These are phyloP conservation scores for Clytia hemisphaerica DNA, from an alignment of 30 jellyfish, hydroid and myxozoan species.

Conservation along the genomic window DNA sequence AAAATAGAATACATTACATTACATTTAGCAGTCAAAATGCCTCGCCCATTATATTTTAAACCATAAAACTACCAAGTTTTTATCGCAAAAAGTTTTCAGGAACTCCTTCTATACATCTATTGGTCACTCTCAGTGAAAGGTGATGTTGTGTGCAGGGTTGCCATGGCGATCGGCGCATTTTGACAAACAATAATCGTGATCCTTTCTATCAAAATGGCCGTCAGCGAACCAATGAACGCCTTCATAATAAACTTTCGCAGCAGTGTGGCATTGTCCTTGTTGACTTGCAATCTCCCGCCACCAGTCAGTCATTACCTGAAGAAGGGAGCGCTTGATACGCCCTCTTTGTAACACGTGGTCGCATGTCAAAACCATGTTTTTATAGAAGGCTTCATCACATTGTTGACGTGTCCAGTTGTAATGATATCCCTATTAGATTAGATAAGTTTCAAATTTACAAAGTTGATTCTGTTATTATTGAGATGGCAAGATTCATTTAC, in stretches of 20 bases:
- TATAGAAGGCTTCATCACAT: slow-evolving; percentile 80
- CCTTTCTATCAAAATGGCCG: slow-evolving; percentile 78
- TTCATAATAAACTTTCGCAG: slow-evolving; percentile 83
- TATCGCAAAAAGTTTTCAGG: too few species aligned
- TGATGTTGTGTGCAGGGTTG: slow-evolving; percentile 28
- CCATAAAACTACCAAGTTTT: too few species aligned
- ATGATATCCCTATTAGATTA: slow-evolving; percentile 74
- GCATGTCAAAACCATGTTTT: slow-evolving; percentile 71
- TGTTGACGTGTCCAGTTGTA: slow-evolving; percentile 89
- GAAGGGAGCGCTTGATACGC: slow-evolving; percentile 53
- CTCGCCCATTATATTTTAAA: too few species aligned
- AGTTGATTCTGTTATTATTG: too few species aligned
- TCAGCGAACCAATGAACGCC: slow-evolving; percentile 90
- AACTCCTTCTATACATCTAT: too few species aligned
- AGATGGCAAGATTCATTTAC: too few species aligned
- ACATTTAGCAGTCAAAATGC: too few species aligned
- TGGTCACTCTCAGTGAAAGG: too few species aligned
- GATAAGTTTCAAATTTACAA: too few species aligned
- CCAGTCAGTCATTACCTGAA: slow-evolving; percentile 44
- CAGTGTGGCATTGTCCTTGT: slow-evolving; percentile 66
- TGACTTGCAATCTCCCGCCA: slow-evolving; percentile 81
- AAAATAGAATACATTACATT: too few species aligned
- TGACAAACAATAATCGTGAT: slow-evolving; percentile 83
- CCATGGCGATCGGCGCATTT: slow-evolving; percentile 85
- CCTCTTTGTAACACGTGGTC: slow-evolving; percentile 35